Conservation (phyloP, 2,113 vertebrate species). For the Cynoglossus semilaevis region DNA sequence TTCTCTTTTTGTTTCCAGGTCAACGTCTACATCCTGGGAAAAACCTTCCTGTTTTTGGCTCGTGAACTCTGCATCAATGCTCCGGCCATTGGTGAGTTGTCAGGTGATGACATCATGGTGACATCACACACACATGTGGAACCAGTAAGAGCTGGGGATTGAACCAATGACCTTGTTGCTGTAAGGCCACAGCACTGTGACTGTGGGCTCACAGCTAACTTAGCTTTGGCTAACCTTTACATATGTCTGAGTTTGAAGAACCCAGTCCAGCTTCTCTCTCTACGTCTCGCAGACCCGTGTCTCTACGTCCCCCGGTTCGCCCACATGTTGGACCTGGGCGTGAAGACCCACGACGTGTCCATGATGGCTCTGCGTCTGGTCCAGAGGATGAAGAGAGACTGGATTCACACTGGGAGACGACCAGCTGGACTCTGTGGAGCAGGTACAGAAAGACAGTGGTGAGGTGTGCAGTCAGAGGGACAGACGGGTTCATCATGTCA, state of each 20-base stretch:
- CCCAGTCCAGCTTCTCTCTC: neutral
- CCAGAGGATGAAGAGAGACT: slow-evolving; percentile 97
- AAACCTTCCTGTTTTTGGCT: slow-evolving; percentile 93
- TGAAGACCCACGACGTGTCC: slow-evolving; percentile 94
- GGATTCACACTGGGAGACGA: slow-evolving; percentile 96
- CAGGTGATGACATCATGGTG: too few species aligned
- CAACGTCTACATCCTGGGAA: slow-evolving; percentile 96
- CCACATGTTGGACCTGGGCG: slow-evolving; percentile 94
- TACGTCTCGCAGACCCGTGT: slow-evolving; percentile 83
- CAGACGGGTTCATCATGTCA: neutral
- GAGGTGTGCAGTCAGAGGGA: neutral
- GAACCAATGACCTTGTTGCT: too few species aligned
- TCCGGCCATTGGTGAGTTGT: slow-evolving; percentile 87
- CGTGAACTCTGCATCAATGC: slow-evolving; percentile 97
- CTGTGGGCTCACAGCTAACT: too few species aligned
- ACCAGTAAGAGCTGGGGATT: too few species aligned
- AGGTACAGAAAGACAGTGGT: slow-evolving; percentile 67
- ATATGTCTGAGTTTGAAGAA: too few species aligned
- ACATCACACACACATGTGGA: neutral
- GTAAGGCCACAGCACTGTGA: too few species aligned
- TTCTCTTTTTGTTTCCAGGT: slow-evolving; percentile 74
- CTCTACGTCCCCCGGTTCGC: slow-evolving; percentile 97
- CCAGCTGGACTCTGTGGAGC: slow-evolving; percentile 95
- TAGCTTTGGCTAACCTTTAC: too few species aligned
- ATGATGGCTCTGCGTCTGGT: slow-evolving; percentile 94